Evolutionary conservation across 2,113 vertebrate genomes (phyloP).

Genomic region (Halichoeres trimaculatus): DNA sequence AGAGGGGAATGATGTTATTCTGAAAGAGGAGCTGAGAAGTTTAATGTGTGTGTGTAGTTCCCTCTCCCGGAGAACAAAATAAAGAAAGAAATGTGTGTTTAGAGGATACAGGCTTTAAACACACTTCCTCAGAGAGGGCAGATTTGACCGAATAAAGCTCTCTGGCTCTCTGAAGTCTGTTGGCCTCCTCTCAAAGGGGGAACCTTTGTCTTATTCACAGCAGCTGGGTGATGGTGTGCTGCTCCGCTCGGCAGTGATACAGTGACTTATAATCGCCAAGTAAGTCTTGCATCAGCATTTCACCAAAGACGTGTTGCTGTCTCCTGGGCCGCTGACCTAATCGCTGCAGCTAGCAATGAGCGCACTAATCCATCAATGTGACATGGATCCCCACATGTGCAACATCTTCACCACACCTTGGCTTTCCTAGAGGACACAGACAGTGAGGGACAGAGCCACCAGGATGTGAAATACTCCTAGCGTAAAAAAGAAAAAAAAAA

Average conservation of each 20-base stretch:
- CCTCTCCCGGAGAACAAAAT: conserved; percentile 20
- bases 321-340: conserved; percentile 76
- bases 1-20: conserved; percentile 61
- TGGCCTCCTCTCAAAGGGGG: conserved; percentile 38
- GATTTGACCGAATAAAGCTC: conserved; percentile 38
- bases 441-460: conserved; percentile 3
- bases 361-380: conserved; percentile 78
- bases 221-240: conserved; percentile 17
- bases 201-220: conserved; percentile 48
- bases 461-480: neutral
- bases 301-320: conserved; percentile 59
- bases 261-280: conserved; percentile 70
- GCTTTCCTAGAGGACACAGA: conserved; percentile 1
- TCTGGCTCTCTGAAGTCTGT: conserved; percentile 28
- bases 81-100: conserved; percentile 29
- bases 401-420: conserved; percentile 29
- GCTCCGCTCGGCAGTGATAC: conserved; percentile 51
- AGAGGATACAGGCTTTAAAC: conserved; percentile 31
- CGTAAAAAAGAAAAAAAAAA: conserved; percentile 26
- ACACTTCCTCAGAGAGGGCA: conserved; percentile 18
- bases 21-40: conserved; percentile 49
- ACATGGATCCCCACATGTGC: conserved; percentile 45
- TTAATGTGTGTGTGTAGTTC: conserved; percentile 25
- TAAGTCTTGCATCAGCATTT: conserved; percentile 77
- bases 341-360: conserved; percentile 74